phyloP scores from a whole-genome alignment of 92 coral and sea anemone species.

The Phenganax stokvisi region DNA sequence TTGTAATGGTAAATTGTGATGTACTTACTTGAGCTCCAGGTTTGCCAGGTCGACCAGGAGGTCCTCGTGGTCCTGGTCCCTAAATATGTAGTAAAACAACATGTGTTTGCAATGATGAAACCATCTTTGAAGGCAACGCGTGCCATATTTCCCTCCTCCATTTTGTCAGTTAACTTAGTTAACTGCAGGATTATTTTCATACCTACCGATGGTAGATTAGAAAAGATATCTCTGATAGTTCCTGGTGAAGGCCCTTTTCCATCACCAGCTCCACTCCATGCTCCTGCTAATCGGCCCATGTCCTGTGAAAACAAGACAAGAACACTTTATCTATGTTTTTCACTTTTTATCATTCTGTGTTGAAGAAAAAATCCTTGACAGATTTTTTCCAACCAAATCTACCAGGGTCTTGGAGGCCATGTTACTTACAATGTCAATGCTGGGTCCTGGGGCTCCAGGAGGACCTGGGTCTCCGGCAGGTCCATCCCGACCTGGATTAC shows the following conservation, averaged over 20 bases:
- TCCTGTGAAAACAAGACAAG: background rate
- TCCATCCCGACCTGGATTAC: constrained; percentile 50
- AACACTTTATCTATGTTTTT: no score
- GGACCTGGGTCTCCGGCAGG: constrained; percentile 65
- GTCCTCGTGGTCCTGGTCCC: constrained; percentile 70
- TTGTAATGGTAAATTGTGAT: background rate
- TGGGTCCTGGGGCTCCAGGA: constrained; percentile 59
- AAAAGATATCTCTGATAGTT: constrained; percentile 21
- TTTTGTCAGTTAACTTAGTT: no score
- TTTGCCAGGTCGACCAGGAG: constrained; percentile 73
- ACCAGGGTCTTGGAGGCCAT: background rate
- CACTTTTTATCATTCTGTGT: no score
- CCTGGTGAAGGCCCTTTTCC: constrained; percentile 32
- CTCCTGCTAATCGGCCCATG: constrained; percentile 32
- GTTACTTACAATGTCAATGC: constrained; percentile 38
- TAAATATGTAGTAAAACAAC: constrained; percentile 12
- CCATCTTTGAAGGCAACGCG: no score
- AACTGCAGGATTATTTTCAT: background rate
- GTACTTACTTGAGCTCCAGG: constrained; percentile 69
- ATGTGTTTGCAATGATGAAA: no score
- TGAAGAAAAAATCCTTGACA: no score
- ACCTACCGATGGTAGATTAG: constrained; percentile 21
- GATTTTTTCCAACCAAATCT: background rate
- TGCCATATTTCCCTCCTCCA: no score
- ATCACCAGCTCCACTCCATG: constrained; percentile 2